Evolutionary conservation across 1,140 invertebrate genomes (phyloP).

Genomic region (Lasioglossum baleicum): DNA sequence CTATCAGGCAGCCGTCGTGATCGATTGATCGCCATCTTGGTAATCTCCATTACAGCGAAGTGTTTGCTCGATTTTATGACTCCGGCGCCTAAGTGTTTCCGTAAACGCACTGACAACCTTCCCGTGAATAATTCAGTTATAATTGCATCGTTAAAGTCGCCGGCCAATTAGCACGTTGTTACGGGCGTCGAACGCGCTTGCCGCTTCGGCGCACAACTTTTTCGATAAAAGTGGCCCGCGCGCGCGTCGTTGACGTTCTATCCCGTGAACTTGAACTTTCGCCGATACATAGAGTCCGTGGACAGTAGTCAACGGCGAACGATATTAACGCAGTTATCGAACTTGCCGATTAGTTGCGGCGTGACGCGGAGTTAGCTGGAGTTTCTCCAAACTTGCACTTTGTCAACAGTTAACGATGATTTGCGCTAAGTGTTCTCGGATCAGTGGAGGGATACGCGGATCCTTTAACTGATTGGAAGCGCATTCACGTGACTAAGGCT

Average conservation of each 20-base stretch:
- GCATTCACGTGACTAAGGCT: constrained; percentile 39
- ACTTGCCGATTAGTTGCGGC: constrained; percentile 20
- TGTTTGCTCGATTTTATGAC: constrained; percentile 31
- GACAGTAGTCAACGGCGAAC: not conserved
- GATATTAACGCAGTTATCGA: constrained; percentile 31
- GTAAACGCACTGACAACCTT: not conserved
- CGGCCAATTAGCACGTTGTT: not conserved
- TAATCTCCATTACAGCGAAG: constrained; percentile 45
- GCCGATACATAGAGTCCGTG: not conserved
- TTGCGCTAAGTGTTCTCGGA: constrained; percentile 28
- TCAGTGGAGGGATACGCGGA: constrained; percentile 19
- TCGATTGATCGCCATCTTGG: constrained; percentile 23
- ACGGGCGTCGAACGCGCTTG: no score
- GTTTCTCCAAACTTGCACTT: constrained; percentile 29
- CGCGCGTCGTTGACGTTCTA: no score
- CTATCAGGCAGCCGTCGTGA: constrained; percentile 34
- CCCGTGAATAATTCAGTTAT: not conserved
- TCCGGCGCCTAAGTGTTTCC: constrained; percentile 30
- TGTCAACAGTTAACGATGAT: constrained; percentile 34
- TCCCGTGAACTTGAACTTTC: not conserved
- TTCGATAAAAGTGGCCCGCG: no score
- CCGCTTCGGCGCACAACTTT: no score
- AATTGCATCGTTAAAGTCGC: not conserved
- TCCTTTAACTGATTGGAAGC: constrained; percentile 46
- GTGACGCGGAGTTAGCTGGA: not conserved